Base-by-base conservation (phyloP, 1,140 invertebrate species). In the Uloborus diversus region DNA sequence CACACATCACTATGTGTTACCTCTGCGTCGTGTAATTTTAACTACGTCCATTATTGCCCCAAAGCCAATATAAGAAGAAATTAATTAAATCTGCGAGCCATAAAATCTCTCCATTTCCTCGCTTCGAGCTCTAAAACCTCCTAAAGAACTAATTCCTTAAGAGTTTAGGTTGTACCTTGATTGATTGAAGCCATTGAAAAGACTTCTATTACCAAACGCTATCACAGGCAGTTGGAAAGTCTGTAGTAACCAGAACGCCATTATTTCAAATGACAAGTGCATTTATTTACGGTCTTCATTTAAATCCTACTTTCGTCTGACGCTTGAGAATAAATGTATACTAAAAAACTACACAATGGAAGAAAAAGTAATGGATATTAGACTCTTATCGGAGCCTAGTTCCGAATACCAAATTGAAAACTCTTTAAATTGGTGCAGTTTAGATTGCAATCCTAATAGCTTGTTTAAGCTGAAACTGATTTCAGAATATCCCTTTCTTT, bases 101-200 rank as follows among this genome's bases (percentile, higher is more conserved):
- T 71, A 71, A 71, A 71, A 71, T 42, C 32, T 56, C 30, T n/a
- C 51, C 32, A 37, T 57, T 70, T 37, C 56, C 69, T 61, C 14
- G 42, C 11, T 7, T 25, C 4, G n/a, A 14, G 30, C 59, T 47
- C 59, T 56, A 71, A 71, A 71, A 14, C 42, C 53, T 32, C 53
- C 47, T 59, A 35, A 71, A 1, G 17, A 32, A 42, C 53, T 30
- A 37, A 35, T 64, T 59, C 56, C 56, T 7, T n/a, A 28, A n/a
- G n/a, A n/a, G 32, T 64, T 59, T 30, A 42, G 59, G 5, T 59
- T 28, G 14, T 37, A 37, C 49, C 17, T 23, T 61, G 69, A 71
- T 71, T 59, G 32, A 71, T 71, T 71, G 47, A 71, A 59, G 69
- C n/a, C 53, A 71, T 71, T 71, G 37, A 59, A 23, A 59, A 27